These are phyloP conservation scores for Callipepla squamata DNA, from an alignment of 2,113 vertebrate genomes.

Conservation along the genomic window DNA sequence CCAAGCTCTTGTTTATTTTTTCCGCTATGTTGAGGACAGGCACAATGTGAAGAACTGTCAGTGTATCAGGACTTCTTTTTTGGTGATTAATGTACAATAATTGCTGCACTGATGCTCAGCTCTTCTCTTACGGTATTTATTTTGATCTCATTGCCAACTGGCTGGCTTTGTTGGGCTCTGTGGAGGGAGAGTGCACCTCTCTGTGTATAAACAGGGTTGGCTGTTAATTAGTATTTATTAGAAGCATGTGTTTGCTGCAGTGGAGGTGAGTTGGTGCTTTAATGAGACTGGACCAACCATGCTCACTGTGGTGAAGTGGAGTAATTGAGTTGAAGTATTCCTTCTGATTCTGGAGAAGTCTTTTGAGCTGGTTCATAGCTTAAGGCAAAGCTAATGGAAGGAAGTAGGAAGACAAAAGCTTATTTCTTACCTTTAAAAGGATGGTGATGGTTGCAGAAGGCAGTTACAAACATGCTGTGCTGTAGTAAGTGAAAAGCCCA, in stretches of 20 bases:
- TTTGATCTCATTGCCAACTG: slow-evolving; percentile 41
- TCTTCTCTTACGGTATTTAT: slow-evolving; percentile 16
- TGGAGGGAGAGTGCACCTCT: slow-evolving; percentile 15
- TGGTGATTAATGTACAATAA: background rate
- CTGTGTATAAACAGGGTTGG: background rate
- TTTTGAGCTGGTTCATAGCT: slow-evolving; percentile 49
- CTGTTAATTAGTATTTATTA: slow-evolving; percentile 65
- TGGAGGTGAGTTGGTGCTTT: slow-evolving; percentile 7
- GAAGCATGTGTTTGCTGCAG: slow-evolving; percentile 4
- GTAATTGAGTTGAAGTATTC: slow-evolving; percentile 64
- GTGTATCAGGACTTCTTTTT: background rate
- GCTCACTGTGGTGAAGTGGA: background rate
- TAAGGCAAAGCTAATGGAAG: slow-evolving; percentile 46
- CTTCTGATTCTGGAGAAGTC: slow-evolving; percentile 18
- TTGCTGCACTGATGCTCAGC: background rate
- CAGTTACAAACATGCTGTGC: background rate
- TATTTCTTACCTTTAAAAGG: slow-evolving; percentile 33
- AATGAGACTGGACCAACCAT: background rate
- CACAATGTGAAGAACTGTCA: background rate
- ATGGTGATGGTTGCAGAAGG: background rate
- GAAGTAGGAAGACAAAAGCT: slow-evolving; percentile 25
- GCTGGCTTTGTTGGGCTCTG: slow-evolving; percentile 27
- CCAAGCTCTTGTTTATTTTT: background rate
- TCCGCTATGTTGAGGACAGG: background rate
- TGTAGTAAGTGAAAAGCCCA: background rate